Conservation (phyloP, 2,888 invertebrate genomes). For the Conomelus anceps region DNA sequence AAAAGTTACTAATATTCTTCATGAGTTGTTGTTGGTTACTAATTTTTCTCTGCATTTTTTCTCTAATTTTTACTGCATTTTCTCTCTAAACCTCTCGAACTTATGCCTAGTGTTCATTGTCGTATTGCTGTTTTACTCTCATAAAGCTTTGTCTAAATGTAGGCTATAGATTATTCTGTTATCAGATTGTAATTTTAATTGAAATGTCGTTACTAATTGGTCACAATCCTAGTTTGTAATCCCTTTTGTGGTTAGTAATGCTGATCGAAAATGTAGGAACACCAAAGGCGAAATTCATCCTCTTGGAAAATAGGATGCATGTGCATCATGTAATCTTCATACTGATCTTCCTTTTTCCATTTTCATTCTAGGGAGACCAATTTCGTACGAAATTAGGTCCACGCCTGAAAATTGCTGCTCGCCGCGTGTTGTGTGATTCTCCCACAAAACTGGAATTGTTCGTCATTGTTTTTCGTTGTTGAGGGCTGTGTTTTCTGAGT, state of each 20-base stretch:
- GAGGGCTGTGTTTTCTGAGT: not conserved
- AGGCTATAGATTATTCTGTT: no score
- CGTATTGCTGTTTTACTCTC: no score
- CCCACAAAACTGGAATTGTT: not conserved
- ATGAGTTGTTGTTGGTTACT: no score
- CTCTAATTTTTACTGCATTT: no score
- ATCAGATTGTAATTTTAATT: no score
- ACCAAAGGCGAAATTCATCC: not conserved
- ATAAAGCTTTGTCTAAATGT: no score
- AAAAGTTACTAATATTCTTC: no score
- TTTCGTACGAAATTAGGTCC: not conserved
- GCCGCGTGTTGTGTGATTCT: not conserved
- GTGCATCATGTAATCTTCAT: not conserved
- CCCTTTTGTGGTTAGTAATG: not conserved
- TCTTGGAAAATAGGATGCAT: not conserved
- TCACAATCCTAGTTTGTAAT: not conserved
- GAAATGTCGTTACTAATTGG: no score
- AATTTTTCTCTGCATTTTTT: no score
- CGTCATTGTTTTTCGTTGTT: not conserved
- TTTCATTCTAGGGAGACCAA: not conserved
- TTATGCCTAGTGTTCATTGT: no score
- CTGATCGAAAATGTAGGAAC: not conserved
- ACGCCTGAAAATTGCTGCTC: not conserved
- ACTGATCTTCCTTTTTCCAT: not conserved
- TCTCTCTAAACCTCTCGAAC: no score